Conservation (phyloP, 2,888 invertebrate species). For the Pristionchus mayeri region DNA sequence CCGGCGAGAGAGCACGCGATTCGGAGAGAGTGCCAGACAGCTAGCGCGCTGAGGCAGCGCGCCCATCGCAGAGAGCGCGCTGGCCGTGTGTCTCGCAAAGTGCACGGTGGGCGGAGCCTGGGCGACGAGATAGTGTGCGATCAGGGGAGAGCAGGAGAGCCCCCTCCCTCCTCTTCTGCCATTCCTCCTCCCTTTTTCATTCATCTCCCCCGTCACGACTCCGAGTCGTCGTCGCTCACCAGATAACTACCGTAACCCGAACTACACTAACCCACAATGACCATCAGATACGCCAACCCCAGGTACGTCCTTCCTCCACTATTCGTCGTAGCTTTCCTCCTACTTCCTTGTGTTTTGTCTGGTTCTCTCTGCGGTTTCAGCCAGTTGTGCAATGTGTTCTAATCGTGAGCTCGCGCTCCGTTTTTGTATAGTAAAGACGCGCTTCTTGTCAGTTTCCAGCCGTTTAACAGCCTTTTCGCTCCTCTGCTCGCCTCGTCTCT, state of each 20-base stretch:
- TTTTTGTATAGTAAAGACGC: background rate
- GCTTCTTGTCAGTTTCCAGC: background rate
- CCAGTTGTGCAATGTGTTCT: slow-evolving; percentile 19
- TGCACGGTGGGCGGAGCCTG: slow-evolving; percentile 9
- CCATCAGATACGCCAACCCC: slow-evolving; percentile 29
- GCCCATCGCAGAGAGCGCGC: background rate
- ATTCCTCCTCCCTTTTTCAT: slow-evolving; percentile 41
- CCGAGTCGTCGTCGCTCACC: background rate
- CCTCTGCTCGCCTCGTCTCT: background rate
- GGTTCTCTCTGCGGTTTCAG: background rate
- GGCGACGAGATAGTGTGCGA: slow-evolving; percentile 28
- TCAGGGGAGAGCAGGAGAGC: background rate
- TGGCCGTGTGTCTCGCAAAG: slow-evolving; percentile 15
- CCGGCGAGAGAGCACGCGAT: background rate
- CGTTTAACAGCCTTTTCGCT: background rate
- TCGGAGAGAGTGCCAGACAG: background rate
- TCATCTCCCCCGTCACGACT: background rate
- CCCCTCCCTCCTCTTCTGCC: background rate
- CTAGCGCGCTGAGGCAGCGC: background rate
- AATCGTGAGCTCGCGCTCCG: background rate
- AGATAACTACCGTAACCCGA: background rate
- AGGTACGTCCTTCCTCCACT: background rate
- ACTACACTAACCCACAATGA: background rate
- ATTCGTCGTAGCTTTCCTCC: background rate
- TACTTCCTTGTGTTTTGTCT: background rate